These are phyloP conservation scores for Oophaga sylvatica DNA, from an alignment of 2,797 vertebrate genomes.

Conservation along the genomic window DNA sequence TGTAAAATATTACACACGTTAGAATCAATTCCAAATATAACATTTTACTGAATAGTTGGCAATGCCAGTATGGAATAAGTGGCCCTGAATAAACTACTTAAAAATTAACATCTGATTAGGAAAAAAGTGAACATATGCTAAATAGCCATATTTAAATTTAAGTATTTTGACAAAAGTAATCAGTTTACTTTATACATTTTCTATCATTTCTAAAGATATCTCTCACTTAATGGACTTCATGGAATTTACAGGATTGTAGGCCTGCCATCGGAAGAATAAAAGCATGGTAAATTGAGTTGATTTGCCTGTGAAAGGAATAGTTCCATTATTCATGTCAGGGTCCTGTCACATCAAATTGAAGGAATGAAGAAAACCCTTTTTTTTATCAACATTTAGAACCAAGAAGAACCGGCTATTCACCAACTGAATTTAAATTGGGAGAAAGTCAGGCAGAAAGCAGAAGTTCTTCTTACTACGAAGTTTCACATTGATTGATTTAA, in stretches of 20 bases:
- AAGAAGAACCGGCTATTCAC: constrained; percentile 93
- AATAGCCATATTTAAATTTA: constrained; percentile 77
- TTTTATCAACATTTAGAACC: constrained; percentile 97
- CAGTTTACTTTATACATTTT: constrained; percentile 87
- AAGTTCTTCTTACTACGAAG: constrained; percentile 70
- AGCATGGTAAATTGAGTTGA: constrained; percentile 99
- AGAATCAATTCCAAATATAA: background rate
- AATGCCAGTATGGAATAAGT: background rate
- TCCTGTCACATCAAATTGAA: constrained; percentile 99
- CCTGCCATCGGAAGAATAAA: constrained; percentile 92
- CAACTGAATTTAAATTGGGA: constrained; percentile 92
- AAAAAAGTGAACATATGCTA: constrained; percentile 77
- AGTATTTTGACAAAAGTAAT: constrained; percentile 86
- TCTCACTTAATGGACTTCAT: constrained; percentile 89
- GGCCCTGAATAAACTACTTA: constrained; percentile 69
- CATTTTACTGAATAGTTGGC: background rate
- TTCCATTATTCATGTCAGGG: constrained; percentile 99
- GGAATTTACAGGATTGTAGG: constrained; percentile 95
- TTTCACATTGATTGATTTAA: constrained; percentile 83
- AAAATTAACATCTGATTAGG: constrained; percentile 79
- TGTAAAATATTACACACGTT: background rate
- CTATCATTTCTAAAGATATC: constrained; percentile 90
- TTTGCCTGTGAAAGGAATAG: constrained; percentile 99
- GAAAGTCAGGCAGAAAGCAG: constrained; percentile 97
- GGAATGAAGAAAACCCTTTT: constrained; percentile 98